Evolutionary conservation across 2,797 vertebrate species (phyloP).

Genomic region (Fistularia commersonii): DNA sequence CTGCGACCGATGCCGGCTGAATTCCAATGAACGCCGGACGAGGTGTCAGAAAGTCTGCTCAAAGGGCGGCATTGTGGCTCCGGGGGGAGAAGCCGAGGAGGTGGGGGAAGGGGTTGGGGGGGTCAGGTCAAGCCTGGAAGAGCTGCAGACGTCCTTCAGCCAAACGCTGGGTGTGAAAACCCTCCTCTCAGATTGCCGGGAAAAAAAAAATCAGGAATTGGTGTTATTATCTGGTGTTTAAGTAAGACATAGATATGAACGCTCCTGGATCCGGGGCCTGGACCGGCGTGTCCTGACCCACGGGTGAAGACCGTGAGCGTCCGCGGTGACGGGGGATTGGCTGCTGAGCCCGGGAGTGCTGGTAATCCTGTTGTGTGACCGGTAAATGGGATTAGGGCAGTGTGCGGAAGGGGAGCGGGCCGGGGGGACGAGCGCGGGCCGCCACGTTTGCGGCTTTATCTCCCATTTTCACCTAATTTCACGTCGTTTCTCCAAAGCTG

Average conservation of each 20-base stretch:
- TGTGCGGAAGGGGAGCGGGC: conserved; percentile 58
- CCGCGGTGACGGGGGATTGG: too few relatives aligned
- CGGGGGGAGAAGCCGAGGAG: neutral
- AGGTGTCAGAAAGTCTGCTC: conserved; percentile 11
- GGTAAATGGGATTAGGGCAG: conserved; percentile 75
- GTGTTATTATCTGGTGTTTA: too few relatives aligned
- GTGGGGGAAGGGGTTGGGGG: too few relatives aligned
- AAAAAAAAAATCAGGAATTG: too few relatives aligned
- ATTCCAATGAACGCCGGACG: conserved; percentile 25
- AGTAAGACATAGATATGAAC: too few relatives aligned
- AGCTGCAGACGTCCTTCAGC: too few relatives aligned
- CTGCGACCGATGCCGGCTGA: conserved; percentile 6
- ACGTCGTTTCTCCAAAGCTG: conserved; percentile 30
- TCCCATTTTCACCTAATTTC: conserved; percentile 55
- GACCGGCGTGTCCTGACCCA: neutral
- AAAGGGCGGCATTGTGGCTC: neutral
- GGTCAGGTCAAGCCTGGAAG: too few relatives aligned
- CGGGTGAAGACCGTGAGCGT: conserved; percentile 10
- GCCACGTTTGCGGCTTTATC: conserved; percentile 47
- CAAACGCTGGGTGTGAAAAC: too few relatives aligned
- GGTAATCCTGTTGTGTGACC: conserved; percentile 74
- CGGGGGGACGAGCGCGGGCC: conserved; percentile 35
- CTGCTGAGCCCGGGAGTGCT: conserved; percentile 51
- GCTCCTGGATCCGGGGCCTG: conserved; percentile 9
- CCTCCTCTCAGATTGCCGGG: too few relatives aligned